Conservation (phyloP, 2,888 invertebrate species). For the Meiosimyza platycephala region DNA sequence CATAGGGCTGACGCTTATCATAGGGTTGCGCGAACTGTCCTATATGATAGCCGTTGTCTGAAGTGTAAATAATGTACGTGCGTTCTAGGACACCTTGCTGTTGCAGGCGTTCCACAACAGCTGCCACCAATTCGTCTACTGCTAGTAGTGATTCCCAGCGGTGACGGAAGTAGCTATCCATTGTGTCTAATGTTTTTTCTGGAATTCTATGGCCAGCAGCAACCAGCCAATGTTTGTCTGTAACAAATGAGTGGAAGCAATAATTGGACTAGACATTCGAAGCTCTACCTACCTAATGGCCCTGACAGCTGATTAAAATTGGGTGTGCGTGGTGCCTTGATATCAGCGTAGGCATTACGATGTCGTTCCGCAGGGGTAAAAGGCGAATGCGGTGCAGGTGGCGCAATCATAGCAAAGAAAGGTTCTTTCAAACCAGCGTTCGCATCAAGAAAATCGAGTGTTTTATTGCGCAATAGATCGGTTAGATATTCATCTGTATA, state of each 20-base stretch:
- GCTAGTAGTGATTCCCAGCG: constrained; percentile 86
- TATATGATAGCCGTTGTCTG: constrained; percentile 92
- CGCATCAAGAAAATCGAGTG: constrained; percentile 50
- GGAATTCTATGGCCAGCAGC: constrained; percentile 73
- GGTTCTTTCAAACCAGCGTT: constrained; percentile 44
- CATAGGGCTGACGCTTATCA: constrained; percentile 92
- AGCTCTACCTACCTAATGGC: constrained; percentile 48
- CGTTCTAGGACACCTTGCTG: constrained; percentile 72
- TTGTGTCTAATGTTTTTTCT: constrained; percentile 68
- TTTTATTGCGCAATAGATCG: constrained; percentile 75
- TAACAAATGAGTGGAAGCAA: not conserved
- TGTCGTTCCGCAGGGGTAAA: constrained; percentile 85
- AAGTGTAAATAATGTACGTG: constrained; percentile 86
- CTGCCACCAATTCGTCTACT: constrained; percentile 86
- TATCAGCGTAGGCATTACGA: constrained; percentile 71
- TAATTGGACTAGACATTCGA: not conserved
- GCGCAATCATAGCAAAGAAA: constrained; percentile 87
- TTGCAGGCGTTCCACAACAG: constrained; percentile 72
- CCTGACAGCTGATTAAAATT: constrained; percentile 73
- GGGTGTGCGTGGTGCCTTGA: constrained; percentile 75
- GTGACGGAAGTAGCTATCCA: constrained; percentile 79
- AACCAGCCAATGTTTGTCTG: constrained; percentile 90
- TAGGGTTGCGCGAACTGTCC: constrained; percentile 89
- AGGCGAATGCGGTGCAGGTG: constrained; percentile 89
- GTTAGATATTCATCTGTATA: constrained; percentile 82